A percentile compares a stretch with the other conserved stretches of the same genome.
These are phyloP conservation scores for Tor tambroides DNA, from an alignment of 2,113 vertebrate genomes.

Conservation along the genomic window DNA sequence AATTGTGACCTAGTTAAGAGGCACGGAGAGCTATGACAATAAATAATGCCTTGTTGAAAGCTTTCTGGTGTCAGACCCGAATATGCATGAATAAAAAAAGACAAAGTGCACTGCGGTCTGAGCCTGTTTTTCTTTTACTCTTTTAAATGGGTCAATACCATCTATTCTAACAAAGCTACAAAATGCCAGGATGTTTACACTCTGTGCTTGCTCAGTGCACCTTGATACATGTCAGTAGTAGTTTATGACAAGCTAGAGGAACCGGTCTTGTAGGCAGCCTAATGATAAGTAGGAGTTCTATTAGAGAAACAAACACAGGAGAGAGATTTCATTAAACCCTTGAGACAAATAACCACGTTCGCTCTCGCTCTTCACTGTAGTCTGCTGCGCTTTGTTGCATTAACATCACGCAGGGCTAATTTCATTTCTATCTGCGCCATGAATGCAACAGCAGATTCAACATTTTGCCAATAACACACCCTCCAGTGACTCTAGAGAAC, in stretches of 20 bases:
- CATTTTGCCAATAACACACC: slow-evolving; percentile 17
- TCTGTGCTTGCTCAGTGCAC: background rate
- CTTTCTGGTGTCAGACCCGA: slow-evolving; percentile 20
- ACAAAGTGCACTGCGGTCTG: slow-evolving; percentile 6
- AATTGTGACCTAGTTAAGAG: slow-evolving; percentile 47
- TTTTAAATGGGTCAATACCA: slow-evolving; percentile 62
- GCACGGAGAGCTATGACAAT: background rate
- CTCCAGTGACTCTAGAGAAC: background rate
- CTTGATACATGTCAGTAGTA: background rate
- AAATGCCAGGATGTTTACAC: background rate
- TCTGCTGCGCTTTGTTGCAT: slow-evolving; percentile 17
- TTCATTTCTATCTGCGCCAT: slow-evolving; percentile 11
- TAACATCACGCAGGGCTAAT: slow-evolving; percentile 38
- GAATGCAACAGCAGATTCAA: slow-evolving; percentile 16
- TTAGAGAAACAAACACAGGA: slow-evolving; percentile 38
- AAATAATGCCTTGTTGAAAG: slow-evolving; percentile 42
- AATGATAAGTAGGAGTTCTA: slow-evolving; percentile 29
- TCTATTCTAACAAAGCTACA: slow-evolving; percentile 43
- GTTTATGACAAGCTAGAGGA: slow-evolving; percentile 19
- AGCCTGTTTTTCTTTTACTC: slow-evolving; percentile 5
- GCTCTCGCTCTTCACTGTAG: background rate
- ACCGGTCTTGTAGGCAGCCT: background rate
- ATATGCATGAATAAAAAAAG: slow-evolving; percentile 29
- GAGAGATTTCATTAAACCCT: slow-evolving; percentile 27
- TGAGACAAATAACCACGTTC: slow-evolving; percentile 23